phyloP scores from a whole-genome alignment of 92 coral and sea anemone genomes.

The Pocillopora meandrina region DNA sequence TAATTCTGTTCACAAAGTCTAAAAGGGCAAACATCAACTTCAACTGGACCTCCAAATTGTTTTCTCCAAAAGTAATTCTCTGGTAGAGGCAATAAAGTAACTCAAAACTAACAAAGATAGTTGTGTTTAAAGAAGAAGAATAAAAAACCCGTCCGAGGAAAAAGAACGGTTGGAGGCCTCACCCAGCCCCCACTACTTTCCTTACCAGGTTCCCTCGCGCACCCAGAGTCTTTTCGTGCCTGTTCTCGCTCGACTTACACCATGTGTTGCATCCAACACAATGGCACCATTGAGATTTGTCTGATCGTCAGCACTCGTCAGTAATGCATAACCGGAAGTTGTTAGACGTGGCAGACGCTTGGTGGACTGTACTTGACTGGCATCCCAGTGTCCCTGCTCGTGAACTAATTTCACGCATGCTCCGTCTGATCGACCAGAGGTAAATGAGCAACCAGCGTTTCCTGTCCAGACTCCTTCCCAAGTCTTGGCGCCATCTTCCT shows the following conservation, averaged over 20 bases:
- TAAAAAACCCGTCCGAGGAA: too few relatives aligned
- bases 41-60: too few relatives aligned
- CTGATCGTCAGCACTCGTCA: slow-evolving; percentile 22
- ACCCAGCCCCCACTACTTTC: not conserved
- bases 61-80: too few relatives aligned
- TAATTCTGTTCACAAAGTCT: too few relatives aligned
- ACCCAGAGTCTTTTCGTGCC: slow-evolving; percentile 60
- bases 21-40: too few relatives aligned
- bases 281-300: slow-evolving; percentile 19
- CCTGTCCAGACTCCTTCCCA: slow-evolving; percentile 70
- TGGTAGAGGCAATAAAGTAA: too few relatives aligned
- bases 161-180: too few relatives aligned
- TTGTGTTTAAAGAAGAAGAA: too few relatives aligned
- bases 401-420: slow-evolving; percentile 35
- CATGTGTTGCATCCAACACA: slow-evolving; percentile 23
- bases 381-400: slow-evolving; percentile 52
- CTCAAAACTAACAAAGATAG: too few relatives aligned
- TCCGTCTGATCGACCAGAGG: slow-evolving; percentile 31
- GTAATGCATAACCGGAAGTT: slow-evolving; percentile 12
- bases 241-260: slow-evolving; percentile 29
- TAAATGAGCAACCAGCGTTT: slow-evolving; percentile 41
- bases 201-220: slow-evolving; percentile 76
- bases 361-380: slow-evolving; percentile 6
- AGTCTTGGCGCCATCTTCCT: slow-evolving; percentile 50
- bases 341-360: slow-evolving; percentile 42